Conservation (phyloP, 2,888 invertebrate species). For the Acleris sparsana region DNA sequence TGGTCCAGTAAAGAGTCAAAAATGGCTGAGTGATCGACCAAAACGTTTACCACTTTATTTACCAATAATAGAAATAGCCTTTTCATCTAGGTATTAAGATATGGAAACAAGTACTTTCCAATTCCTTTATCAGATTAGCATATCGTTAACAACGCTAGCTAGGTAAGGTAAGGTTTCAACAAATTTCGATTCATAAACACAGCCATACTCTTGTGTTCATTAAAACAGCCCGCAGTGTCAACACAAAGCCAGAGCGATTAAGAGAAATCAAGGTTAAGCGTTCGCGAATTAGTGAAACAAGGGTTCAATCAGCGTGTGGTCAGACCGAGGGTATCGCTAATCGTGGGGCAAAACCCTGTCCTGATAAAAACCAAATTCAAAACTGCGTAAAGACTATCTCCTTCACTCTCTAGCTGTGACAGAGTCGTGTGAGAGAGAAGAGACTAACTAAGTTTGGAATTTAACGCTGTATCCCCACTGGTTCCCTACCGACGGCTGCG, state of each 20-base stretch:
- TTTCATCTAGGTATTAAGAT: too few relatives aligned
- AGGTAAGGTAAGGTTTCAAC: background rate
- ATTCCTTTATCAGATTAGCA: too few relatives aligned
- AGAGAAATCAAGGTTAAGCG: conserved; percentile 42
- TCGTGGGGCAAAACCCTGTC: conserved; percentile 47
- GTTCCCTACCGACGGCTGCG: conserved; percentile 43
- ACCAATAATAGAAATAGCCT: too few relatives aligned
- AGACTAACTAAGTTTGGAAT: background rate
- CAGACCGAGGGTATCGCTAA: conserved; percentile 50
- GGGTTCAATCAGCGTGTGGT: conserved; percentile 77
- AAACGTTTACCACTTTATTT: too few relatives aligned
- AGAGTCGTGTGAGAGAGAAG: background rate
- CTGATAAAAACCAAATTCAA: background rate
- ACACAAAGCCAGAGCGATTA: conserved; percentile 26
- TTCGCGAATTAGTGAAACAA: conserved; percentile 62
- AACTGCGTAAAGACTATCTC: background rate
- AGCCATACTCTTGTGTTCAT: background rate
- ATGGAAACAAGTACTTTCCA: too few relatives aligned
- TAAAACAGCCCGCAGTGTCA: conserved; percentile 4
- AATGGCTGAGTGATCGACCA: too few relatives aligned
- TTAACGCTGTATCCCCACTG: too few relatives aligned
- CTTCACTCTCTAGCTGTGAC: background rate
- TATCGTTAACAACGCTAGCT: too few relatives aligned
- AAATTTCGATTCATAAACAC: background rate
- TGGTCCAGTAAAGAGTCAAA: too few relatives aligned